Evolutionary conservation across 2,113 vertebrate genomes (phyloP).

Genomic region (Ceyx margarethae): DNA sequence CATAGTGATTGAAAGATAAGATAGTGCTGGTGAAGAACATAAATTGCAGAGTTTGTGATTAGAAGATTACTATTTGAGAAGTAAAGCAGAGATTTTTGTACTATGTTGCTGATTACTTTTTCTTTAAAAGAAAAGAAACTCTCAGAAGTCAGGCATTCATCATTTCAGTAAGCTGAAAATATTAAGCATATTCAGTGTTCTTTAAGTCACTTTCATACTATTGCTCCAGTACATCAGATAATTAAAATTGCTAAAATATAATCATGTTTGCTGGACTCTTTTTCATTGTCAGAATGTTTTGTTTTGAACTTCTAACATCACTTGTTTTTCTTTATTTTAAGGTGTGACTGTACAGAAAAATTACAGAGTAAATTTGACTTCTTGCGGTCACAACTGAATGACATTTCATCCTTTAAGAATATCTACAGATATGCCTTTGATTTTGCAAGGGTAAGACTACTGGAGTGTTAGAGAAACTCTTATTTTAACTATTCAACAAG

Average conservation of each 20-base stretch:
- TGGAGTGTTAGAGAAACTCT: not conserved
- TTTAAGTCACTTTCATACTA: not conserved
- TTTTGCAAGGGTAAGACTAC: conserved; percentile 90
- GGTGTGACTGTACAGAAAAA: conserved; percentile 93
- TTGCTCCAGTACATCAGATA: not conserved
- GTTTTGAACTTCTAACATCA: not conserved
- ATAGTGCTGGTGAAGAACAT: not conserved
- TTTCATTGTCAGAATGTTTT: not conserved
- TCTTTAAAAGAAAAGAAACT: not conserved
- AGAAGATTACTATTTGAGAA: not conserved
- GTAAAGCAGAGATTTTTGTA: not conserved
- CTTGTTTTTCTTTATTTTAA: conserved; percentile 62
- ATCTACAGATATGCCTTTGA: conserved; percentile 99
- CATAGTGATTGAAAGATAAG: not conserved
- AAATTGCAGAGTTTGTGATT: not conserved
- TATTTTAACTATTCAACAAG: not conserved
- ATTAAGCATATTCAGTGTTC: not conserved
- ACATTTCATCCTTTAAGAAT: conserved; percentile 90
- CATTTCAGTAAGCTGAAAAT: not conserved
- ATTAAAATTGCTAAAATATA: no score
- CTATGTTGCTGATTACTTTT: not conserved
- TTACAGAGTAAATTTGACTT: conserved; percentile 92
- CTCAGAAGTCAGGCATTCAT: not conserved
- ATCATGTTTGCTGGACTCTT: not conserved
- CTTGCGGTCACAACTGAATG: conserved; percentile 88